Evolutionary conservation across 2,113 vertebrate species (phyloP).

Genomic region (Ranitomeya imitator): DNA sequence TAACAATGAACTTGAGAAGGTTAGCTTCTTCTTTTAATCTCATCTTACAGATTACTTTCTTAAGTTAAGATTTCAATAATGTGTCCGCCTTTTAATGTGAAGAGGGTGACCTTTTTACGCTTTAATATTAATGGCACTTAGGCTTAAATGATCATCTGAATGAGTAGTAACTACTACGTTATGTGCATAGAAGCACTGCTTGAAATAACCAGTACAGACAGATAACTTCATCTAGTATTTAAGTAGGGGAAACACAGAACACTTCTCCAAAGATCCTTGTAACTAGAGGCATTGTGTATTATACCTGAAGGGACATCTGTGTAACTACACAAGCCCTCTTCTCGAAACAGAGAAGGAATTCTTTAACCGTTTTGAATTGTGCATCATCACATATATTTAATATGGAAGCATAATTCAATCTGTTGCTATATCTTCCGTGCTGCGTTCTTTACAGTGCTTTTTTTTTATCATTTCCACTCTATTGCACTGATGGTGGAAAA

Average conservation of each 20-base stretch:
- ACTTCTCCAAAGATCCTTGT: slow-evolving; percentile 59
- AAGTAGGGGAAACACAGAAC: slow-evolving; percentile 59
- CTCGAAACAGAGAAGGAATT: slow-evolving; percentile 65
- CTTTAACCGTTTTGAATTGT: slow-evolving; percentile 68
- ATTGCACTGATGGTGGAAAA: slow-evolving; percentile 86
- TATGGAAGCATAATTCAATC: slow-evolving; percentile 77
- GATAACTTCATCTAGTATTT: slow-evolving; percentile 59
- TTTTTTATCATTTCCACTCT: slow-evolving; percentile 82
- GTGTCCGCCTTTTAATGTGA: slow-evolving; percentile 45
- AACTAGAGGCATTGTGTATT: slow-evolving; percentile 59
- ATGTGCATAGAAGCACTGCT: slow-evolving; percentile 53
- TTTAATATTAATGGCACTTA: slow-evolving; percentile 58
- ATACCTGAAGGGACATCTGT: slow-evolving; percentile 62
- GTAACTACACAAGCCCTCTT: slow-evolving; percentile 61
- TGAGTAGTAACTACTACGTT: slow-evolving; percentile 46
- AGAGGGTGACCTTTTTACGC: slow-evolving; percentile 53
- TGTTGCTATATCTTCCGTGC: slow-evolving; percentile 85
- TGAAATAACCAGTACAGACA: slow-evolving; percentile 55
- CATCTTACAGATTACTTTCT: slow-evolving; percentile 54
- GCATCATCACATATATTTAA: slow-evolving; percentile 65
- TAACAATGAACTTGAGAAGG: slow-evolving; percentile 57
- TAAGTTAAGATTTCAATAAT: slow-evolving; percentile 55
- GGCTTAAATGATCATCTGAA: slow-evolving; percentile 57
- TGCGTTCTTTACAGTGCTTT: slow-evolving; percentile 72
- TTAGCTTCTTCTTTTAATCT: slow-evolving; percentile 55